Conservation (phyloP, 2,113 vertebrate species). For the Ptilorrhoa leucosticta region DNA sequence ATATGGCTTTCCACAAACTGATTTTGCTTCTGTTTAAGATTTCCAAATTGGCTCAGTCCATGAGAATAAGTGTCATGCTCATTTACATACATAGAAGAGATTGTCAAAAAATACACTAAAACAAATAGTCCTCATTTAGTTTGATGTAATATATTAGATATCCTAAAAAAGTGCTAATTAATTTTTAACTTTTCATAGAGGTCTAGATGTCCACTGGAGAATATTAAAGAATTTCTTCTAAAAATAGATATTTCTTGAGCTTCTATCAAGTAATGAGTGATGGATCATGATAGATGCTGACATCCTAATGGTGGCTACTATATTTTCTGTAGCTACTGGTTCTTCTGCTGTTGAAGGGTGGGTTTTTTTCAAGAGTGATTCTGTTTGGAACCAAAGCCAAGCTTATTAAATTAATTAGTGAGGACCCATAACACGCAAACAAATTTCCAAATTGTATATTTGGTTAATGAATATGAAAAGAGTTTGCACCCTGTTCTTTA, state of each 20-base stretch:
- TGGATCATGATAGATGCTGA: background rate
- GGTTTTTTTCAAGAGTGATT: background rate
- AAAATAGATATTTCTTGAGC: background rate
- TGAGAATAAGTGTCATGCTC: background rate
- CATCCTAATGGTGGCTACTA: background rate
- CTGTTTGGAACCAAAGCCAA: background rate
- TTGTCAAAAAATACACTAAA: background rate
- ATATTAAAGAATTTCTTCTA: background rate
- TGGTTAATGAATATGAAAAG: background rate
- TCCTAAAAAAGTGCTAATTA: background rate
- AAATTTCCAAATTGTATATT: background rate
- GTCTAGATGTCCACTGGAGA: background rate
- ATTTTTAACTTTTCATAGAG: background rate
- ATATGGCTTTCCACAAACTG: constrained; percentile 18
- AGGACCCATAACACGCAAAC: background rate
- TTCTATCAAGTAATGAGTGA: background rate
- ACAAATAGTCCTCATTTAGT: background rate
- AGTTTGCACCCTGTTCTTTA: background rate
- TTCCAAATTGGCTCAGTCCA: constrained; percentile 18
- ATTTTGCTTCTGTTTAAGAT: constrained; percentile 26
- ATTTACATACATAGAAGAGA: background rate
- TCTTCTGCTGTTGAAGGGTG: background rate
- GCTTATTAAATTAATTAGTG: background rate
- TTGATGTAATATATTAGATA: background rate
- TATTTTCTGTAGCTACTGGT: background rate